Conservation (phyloP, 2,888 invertebrate genomes). For the Candidula unifasciata region DNA sequence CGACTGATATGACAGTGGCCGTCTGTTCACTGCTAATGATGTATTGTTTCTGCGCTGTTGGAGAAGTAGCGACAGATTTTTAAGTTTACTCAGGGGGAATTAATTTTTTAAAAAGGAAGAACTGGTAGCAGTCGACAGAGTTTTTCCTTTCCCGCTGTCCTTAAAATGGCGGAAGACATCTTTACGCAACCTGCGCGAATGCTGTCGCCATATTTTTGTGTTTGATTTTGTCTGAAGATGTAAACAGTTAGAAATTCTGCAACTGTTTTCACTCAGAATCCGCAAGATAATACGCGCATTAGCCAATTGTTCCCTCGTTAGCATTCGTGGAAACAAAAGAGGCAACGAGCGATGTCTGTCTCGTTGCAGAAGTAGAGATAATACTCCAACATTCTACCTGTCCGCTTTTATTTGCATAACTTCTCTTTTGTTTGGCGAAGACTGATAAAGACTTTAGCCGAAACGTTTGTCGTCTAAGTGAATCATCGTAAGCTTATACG, state of each 20-base stretch:
- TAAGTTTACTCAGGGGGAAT: constrained; percentile 30
- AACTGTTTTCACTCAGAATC: constrained; percentile 6
- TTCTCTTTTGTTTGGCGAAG: constrained; percentile 26
- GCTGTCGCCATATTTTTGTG: constrained; percentile 27
- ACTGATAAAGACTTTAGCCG: too few species aligned
- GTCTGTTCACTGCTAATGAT: constrained; percentile 23
- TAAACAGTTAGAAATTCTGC: constrained; percentile 23
- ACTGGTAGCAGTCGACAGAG: not conserved
- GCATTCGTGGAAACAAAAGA: constrained; percentile 7
- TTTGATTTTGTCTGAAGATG: constrained; percentile 21
- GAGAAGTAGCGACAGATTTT: constrained; percentile 27
- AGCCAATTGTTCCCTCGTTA: constrained; percentile 17
- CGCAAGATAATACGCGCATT: not conserved
- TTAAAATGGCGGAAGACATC: not conserved
- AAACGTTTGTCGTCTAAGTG: too few species aligned
- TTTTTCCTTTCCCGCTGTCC: not conserved
- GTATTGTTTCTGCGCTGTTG: constrained; percentile 7
- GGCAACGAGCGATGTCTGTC: not conserved
- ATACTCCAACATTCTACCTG: not conserved
- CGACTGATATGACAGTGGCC: constrained; percentile 21
- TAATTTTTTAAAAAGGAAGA: not conserved
- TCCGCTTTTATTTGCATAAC: constrained; percentile 5
- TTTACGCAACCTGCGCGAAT: constrained; percentile 18
- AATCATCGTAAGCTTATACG: too few species aligned
- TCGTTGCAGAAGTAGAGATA: not conserved